These are phyloP conservation scores for Ectemnius lituratus DNA, from an alignment of 2,888 invertebrate species.

Conservation along the genomic window DNA sequence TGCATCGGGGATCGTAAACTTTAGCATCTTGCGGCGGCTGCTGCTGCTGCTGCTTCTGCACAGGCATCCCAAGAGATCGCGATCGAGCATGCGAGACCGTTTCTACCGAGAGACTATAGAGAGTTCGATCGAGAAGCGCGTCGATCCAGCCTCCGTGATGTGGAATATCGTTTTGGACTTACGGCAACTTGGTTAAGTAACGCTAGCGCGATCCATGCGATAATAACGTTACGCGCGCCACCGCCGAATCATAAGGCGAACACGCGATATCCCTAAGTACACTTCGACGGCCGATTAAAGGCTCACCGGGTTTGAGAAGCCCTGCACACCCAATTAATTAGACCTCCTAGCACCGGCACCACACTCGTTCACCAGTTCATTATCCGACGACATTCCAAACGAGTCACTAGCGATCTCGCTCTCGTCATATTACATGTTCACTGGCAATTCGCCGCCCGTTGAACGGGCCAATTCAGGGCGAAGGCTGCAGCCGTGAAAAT, in stretches of 20 bases:
- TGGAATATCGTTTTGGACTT: slow-evolving; percentile 2
- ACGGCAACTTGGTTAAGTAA: slow-evolving; percentile 24
- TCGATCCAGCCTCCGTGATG: slow-evolving; percentile 15
- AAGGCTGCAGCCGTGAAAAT: no score
- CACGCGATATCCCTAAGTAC: not conserved
- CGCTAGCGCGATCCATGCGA: not conserved
- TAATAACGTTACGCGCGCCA: not conserved
- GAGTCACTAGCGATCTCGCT: no score
- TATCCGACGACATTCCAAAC: no score
- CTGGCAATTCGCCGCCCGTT: no score
- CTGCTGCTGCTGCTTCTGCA: not conserved
- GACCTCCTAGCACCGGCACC: not conserved
- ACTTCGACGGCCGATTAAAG: not conserved
- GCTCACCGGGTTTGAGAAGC: not conserved
- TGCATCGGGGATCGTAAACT: not conserved
- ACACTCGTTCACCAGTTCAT: no score
- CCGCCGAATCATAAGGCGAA: not conserved
- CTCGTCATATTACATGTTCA: no score
- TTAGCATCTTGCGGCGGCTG: not conserved
- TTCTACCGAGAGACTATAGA: not conserved
- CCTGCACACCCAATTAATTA: not conserved
- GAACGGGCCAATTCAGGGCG: no score
- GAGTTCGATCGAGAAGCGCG: slow-evolving; percentile 15
- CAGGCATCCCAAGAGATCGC: slow-evolving; percentile 19
- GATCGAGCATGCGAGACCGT: slow-evolving; percentile 11